These are phyloP conservation scores for Venturia canescens DNA, from an alignment of 1,140 invertebrate genomes.

Conservation along the genomic window DNA sequence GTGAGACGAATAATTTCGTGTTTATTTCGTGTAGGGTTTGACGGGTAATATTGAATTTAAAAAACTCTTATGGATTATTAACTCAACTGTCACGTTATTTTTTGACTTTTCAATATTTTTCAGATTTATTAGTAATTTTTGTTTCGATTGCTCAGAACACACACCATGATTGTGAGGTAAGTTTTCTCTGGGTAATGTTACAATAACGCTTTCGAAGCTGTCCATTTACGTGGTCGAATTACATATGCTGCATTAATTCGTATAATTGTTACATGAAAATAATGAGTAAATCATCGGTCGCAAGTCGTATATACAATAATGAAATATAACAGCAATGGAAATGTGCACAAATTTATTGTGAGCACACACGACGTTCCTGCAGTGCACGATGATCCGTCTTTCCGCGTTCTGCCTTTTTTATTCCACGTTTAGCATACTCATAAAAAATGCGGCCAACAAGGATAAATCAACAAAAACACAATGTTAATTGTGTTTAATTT, in stretches of 20 bases:
- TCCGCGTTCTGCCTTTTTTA: neutral
- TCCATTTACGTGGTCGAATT: neutral
- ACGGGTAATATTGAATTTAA: constrained; percentile 9
- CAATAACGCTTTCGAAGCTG: constrained; percentile 19
- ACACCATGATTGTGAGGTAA: constrained; percentile 33
- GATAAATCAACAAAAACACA: constrained; percentile 45
- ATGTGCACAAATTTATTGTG: neutral
- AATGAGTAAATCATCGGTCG: constrained; percentile 31
- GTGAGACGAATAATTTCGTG: neutral
- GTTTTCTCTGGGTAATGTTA: constrained; percentile 28
- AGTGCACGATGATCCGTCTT: neutral
- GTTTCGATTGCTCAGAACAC: constrained; percentile 43
- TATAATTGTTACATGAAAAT: constrained; percentile 33
- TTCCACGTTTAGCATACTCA: constrained; percentile 2
- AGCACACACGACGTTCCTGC: neutral
- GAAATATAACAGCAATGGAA: neutral
- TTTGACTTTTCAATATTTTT: constrained; percentile 15
- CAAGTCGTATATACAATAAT: constrained; percentile 15
- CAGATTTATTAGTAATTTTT: constrained; percentile 47
- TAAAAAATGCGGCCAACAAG: constrained; percentile 36
- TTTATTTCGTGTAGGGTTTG: constrained; percentile 9
- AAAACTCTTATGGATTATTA: constrained; percentile 6
- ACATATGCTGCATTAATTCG: constrained; percentile 26
- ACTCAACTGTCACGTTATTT: neutral
- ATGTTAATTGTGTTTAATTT: constrained; percentile 41